Percentiles rank a stretch among this genome's conserved stretches.
Conservation (phyloP, 2,797 vertebrate genomes). For the Pyrocephalus nanus region DNA sequence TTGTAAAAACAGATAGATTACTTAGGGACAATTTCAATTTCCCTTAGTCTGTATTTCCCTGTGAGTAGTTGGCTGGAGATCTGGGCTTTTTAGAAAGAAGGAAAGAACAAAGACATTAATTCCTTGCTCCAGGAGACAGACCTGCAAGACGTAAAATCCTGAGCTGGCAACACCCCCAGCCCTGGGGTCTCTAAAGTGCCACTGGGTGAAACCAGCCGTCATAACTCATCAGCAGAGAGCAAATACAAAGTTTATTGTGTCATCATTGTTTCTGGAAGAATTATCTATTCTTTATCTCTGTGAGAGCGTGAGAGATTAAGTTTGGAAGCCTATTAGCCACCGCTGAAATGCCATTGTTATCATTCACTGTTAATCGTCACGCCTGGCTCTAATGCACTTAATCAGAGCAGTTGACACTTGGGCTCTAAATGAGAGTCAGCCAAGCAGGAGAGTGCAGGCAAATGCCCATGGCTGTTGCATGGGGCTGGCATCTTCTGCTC, state of each 20-base stretch:
- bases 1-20: background rate
- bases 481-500: conserved; percentile 1
- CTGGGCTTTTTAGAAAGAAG: background rate
- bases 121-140: conserved; percentile 23
- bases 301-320: conserved; percentile 2
- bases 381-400: background rate
- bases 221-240: background rate
- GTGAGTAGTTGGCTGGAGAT: background rate
- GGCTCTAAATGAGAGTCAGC: background rate
- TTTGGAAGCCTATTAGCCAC: conserved; percentile 49
- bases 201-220: background rate
- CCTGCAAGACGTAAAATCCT: background rate
- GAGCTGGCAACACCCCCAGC: background rate
- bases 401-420: conserved; percentile 34
- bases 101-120: conserved; percentile 31
- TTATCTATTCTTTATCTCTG: conserved; percentile 30
- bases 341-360: conserved; percentile 41
- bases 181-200: background rate
- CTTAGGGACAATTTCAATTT: background rate
- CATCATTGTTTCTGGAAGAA: background rate
- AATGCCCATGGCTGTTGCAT: background rate
- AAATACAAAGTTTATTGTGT: conserved; percentile 34
- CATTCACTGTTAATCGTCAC: conserved; percentile 31
- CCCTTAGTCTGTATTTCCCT: background rate
- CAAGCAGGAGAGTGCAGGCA: background rate